phyloP scores from a whole-genome alignment of 2,888 invertebrate species.

The Didymodactylos carnosus region DNA sequence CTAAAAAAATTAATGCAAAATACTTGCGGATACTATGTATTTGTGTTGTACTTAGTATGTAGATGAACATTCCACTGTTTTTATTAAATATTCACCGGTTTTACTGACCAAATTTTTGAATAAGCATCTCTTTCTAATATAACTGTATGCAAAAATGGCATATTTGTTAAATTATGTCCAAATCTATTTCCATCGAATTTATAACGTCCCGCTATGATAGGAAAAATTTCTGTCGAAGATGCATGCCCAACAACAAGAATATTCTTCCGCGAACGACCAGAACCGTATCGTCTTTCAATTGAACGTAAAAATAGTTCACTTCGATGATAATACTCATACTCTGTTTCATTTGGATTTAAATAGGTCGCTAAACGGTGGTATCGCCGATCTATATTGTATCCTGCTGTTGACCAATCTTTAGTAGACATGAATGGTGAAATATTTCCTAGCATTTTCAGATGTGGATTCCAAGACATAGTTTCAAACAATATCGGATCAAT shows the following conservation, averaged over 20 bases:
- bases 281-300: conserved; percentile 42
- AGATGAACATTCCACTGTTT: no score
- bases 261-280: neutral
- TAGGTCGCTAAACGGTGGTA: neutral
- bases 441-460: conserved; percentile 36
- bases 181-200: neutral
- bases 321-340: neutral
- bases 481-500: conserved; percentile 81
- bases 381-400: neutral
- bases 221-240: conserved; percentile 62
- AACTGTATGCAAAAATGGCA: neutral
- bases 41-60: no score
- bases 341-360: neutral
- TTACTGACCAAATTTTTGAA: neutral
- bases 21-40: no score
- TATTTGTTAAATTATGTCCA: neutral
- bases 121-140: neutral
- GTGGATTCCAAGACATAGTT: conserved; percentile 66
- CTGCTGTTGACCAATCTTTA: conserved; percentile 36
- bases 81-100: no score
- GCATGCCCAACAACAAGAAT: conserved; percentile 75
- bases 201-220: conserved; percentile 28
- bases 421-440: conserved; percentile 43
- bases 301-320: neutral
- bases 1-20: no score